A percentile compares a stretch with the other conserved stretches of the same genome.
phyloP scores from a whole-genome alignment of 2,888 invertebrate species.

The Micoletzkya japonica region DNA sequence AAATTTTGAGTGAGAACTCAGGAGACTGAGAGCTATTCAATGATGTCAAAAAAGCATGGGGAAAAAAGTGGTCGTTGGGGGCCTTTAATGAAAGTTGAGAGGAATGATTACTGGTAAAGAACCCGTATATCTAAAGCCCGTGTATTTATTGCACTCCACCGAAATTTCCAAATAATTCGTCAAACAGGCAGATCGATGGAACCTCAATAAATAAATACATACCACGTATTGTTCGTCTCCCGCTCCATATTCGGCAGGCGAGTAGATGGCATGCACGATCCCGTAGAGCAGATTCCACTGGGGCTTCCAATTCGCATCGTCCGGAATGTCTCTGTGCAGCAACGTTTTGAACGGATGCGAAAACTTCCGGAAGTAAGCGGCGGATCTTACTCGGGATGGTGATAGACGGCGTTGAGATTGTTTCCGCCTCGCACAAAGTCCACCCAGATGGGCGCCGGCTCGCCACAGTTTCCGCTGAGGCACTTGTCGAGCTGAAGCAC shows the following conservation, averaged over 20 bases:
- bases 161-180: too few relatives aligned
- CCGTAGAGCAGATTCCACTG: slow-evolving; percentile 45
- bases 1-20: too few relatives aligned
- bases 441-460: slow-evolving; percentile 36
- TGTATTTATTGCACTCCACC: too few relatives aligned
- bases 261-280: slow-evolving; percentile 44
- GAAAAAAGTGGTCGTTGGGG: too few relatives aligned
- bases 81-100: too few relatives aligned
- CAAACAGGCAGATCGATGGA: too few relatives aligned
- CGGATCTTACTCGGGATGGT: slow-evolving; percentile 27
- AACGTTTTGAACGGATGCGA: background rate
- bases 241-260: slow-evolving; percentile 46
- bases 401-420: slow-evolving; percentile 36
- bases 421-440: slow-evolving; percentile 47
- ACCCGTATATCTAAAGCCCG: too few relatives aligned
- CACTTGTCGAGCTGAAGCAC: slow-evolving; percentile 40
- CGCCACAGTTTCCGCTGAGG: slow-evolving; percentile 40
- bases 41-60: too few relatives aligned
- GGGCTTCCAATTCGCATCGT: slow-evolving; percentile 31
- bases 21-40: too few relatives aligned
- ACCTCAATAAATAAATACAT: slow-evolving; percentile 6
- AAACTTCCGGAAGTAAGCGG: background rate
- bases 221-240: slow-evolving; percentile 48
- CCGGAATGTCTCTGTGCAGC: background rate
- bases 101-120: too few relatives aligned